phyloP scores from a whole-genome alignment of 2,797 vertebrate species.

The Girardinus metallicus region DNA sequence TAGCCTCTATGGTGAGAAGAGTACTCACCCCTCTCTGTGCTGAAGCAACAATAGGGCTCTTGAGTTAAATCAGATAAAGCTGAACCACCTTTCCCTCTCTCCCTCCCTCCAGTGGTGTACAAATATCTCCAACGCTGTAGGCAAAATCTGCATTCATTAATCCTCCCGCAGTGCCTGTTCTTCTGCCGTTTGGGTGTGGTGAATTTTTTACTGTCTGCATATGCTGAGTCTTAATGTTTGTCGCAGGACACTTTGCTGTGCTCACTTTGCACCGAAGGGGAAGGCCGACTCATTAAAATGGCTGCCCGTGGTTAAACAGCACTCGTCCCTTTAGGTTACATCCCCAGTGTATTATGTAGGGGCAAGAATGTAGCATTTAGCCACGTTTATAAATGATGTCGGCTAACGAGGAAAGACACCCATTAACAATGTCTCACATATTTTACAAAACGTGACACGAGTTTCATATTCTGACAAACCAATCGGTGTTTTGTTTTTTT shows the following conservation, averaged over 20 bases:
- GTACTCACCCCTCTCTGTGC: conserved; percentile 19
- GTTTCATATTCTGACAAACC: not conserved
- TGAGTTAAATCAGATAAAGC: conserved; percentile 35
- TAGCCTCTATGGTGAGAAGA: conserved; percentile 13
- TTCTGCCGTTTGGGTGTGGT: conserved; percentile 20
- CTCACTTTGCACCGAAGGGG: conserved; percentile 18
- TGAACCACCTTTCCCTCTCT: not conserved
- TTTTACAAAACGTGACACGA: not conserved
- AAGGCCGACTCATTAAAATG: conserved; percentile 24
- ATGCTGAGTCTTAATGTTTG: conserved; percentile 51
- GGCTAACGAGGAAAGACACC: not conserved
- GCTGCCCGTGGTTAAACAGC: conserved; percentile 23
- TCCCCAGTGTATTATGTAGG: not conserved
- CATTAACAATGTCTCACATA: not conserved
- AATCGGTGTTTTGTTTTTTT: not conserved
- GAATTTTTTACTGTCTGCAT: conserved; percentile 43
- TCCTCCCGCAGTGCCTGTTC: conserved; percentile 1
- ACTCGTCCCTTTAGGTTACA: conserved; percentile 15
- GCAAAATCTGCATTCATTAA: conserved; percentile 54
- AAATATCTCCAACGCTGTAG: conserved; percentile 7
- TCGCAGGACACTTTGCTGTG: conserved; percentile 20
- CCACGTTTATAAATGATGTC: not conserved
- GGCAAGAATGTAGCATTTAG: not conserved
- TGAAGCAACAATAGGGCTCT: conserved; percentile 31
- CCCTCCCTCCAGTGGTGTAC: conserved; percentile 4